Evolutionary conservation across 2,797 vertebrate species (phyloP).

Genomic region (Menidia menidia): DNA sequence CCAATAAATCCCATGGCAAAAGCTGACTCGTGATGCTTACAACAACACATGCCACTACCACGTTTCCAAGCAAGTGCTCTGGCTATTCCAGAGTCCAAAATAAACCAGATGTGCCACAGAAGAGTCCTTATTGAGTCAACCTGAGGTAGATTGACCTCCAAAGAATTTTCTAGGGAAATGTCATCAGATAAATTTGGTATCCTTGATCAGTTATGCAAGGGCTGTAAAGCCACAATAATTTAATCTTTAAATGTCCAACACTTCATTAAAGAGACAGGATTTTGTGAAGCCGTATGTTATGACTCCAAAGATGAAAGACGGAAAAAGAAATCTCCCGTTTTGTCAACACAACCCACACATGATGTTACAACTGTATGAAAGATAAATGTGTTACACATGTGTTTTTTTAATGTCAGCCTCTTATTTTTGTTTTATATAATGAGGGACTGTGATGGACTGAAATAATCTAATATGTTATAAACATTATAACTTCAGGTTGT

Average conservation of each 20-base stretch:
- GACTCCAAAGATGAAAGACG: too few species aligned
- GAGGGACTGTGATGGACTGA: not conserved
- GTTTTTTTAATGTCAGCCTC: not conserved
- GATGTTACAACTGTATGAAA: too few species aligned
- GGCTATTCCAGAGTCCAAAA: constrained; percentile 56
- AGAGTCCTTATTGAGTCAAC: constrained; percentile 28
- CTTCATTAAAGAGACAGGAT: too few species aligned
- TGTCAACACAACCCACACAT: too few species aligned
- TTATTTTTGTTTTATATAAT: constrained; percentile 22
- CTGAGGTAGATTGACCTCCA: not conserved
- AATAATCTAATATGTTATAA: not conserved
- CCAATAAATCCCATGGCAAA: constrained; percentile 61
- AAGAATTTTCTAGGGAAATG: not conserved
- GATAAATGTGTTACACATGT: too few species aligned
- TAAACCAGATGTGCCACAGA: constrained; percentile 35
- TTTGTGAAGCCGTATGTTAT: too few species aligned
- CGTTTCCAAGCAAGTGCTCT: constrained; percentile 45
- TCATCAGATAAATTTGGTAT: too few species aligned
- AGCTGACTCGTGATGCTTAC: constrained; percentile 57
- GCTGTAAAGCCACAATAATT: too few species aligned
- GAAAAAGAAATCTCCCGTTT: too few species aligned
- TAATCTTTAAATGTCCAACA: too few species aligned
- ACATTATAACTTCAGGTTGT: not conserved
- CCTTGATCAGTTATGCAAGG: too few species aligned
- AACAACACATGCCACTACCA: constrained; percentile 48